Evolutionary conservation across 2,888 invertebrate genomes (phyloP), one percentile per base, ranked within the genome.

Genomic region (Dicyrtoma fusca): DNA sequence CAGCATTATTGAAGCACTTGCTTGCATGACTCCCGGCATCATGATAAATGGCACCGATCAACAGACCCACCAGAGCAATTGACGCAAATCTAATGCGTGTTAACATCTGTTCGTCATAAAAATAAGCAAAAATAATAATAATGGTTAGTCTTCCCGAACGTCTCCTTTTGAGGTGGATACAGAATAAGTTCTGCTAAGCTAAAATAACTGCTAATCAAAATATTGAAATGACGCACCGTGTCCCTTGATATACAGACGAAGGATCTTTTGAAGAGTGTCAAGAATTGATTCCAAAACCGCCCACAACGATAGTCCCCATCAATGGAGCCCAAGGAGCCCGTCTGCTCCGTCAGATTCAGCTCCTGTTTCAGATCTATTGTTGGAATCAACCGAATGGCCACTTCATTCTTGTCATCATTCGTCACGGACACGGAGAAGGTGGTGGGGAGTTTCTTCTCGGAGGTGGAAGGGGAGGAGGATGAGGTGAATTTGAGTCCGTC

Each of bases 1-100:
- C 96, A 23, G 94, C 92, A 82, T 97, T 97, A 85, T 95, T 96
- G 88, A 91, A 92, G 25, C 94, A 94, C 85, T 95, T 95, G 65
- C 92, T 91, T 19, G 95, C 96, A 82, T 97, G 94, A 80, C 92
- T 90, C 4, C 87, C 87, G 80, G 94, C 95, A 81, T 93, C 92
- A 81, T 94, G 94, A 84, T 95, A 97, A 83, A 97, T 89, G 84
- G 94, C 89, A 42, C 97, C 97, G 81, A 97, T 94, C 74, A 97
- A 87, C 73, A 96, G 87, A 3, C 97, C 97, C 70, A 97, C 95
- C 72, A 92, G 88, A 23, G 95, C 87, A 84, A 97, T 97, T 5
- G 97, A 96, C 77, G 92, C 88, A 79, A 97, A 86, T 80, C 97
- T 88, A 85, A 97, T 89, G 81, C 92, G 90, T 59, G 96, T 97